These are phyloP conservation scores for Poecilia velifera DNA, from an alignment of 2,797 vertebrate species.

Conservation along the genomic window DNA sequence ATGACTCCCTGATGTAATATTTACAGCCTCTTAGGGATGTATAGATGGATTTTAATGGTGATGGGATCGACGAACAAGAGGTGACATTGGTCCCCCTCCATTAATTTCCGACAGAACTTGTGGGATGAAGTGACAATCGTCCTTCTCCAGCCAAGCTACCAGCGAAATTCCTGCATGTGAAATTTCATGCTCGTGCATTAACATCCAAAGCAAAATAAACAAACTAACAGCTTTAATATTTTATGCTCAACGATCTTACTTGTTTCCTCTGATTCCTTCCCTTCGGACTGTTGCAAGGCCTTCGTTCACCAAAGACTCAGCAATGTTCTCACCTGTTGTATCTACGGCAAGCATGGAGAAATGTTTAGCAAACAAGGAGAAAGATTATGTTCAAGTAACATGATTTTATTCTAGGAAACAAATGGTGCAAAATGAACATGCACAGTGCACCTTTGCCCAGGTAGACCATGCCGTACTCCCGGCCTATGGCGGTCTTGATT, in stretches of 20 bases:
- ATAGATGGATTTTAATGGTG: not conserved
- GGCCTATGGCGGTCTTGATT: slow-evolving; percentile 89
- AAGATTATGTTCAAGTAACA: not conserved
- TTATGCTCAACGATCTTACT: slow-evolving; percentile 69
- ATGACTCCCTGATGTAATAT: not conserved
- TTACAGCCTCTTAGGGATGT: not conserved
- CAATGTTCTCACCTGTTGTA: slow-evolving; percentile 92
- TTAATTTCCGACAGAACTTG: not conserved
- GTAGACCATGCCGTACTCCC: slow-evolving; percentile 96
- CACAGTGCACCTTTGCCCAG: slow-evolving; percentile 85
- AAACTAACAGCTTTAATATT: not conserved
- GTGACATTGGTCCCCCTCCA: not conserved
- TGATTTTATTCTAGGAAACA: not conserved
- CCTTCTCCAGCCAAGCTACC: too few relatives aligned
- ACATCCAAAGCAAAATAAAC: not conserved
- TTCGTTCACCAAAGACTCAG: slow-evolving; percentile 90
- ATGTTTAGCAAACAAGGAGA: not conserved
- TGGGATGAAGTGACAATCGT: too few relatives aligned
- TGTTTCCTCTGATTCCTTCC: slow-evolving; percentile 91
- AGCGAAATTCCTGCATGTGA: too few relatives aligned
- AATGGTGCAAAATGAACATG: not conserved
- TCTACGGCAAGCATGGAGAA: slow-evolving; percentile 73
- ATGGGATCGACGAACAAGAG: too few relatives aligned
- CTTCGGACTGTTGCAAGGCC: slow-evolving; percentile 91
- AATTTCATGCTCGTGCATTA: not conserved